Base-by-base conservation (phyloP, 2,888 invertebrate species). In the Eupithecia subumbrata region DNA sequence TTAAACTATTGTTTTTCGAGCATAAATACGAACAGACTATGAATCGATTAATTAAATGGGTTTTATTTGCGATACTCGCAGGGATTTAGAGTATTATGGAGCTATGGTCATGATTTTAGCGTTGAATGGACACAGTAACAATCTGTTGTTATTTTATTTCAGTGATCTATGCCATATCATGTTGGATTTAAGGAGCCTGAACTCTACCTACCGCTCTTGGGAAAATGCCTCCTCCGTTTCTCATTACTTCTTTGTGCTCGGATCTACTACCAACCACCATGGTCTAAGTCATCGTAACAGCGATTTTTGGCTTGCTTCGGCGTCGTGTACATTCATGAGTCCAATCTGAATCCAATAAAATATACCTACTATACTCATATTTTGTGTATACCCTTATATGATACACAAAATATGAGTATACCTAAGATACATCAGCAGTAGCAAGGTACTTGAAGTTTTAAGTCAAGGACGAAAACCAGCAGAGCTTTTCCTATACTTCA, bases 1-100 rank as follows among this genome's bases (percentile, higher is more conserved):
- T 80, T 67, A 73, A 78, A 69, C 64, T 74, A 80, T 80, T 80
- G 81, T 78, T 81, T 79, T 73, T 73, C 71, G 67, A 71, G 68
- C 69, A 77, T 78, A 69, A 77, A 72, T 71, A 22, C 48, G 34
- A 48, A 72, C 72, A 76, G 76, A 78, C 78, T 76, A 37, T 74
- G 43, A 64, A 45, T 74, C 72, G 45, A 76, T 74, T 72, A 72
- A 74, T 67, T 71, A 69, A 72, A 71, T 74, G 73, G 64, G 67
- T 68, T 75, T 70, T 45, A 40, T 70, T 69, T 72, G 70, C 40
- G 18, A 64, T 63, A 34, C 43, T 70, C 40, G 30, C n/a, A 22
- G 43, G 67, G 68, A 68, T 43, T 68, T 68, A 68, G 43, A 22
- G 43, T 68, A 34, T 71, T 71, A 60, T 56, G n/a, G 30, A 9